Base-by-base conservation (phyloP, 1,140 invertebrate genomes). In the Steinernema feltiae region DNA sequence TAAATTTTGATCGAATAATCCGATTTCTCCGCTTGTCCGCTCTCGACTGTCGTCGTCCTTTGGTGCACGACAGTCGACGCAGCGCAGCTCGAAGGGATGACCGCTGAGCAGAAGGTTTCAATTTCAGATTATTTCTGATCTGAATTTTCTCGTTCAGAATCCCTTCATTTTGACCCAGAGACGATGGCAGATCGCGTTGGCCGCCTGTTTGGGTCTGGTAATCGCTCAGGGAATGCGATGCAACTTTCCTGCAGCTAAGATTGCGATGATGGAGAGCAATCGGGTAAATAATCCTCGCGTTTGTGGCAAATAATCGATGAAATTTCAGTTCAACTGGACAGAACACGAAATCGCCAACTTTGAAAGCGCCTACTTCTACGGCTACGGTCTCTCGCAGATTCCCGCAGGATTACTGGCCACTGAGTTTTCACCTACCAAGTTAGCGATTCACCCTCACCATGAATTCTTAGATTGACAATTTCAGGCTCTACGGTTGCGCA, bases 351-450 rank as follows among this genome's bases (percentile, higher is more conserved):
- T 94, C 1, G 92, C 91, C 1, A 90, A 92, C 24, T 92, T 98
- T 73, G 95, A 98, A 88, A 95, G 94, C 21, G 97, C 95, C 0
- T 98, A 98, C 87, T 98, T 98, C 88, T 96, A 93, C 91, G 97
- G 97, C 17, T 99, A 99, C 87, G 90, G 98, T 41, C 89, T 98
- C 21, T 98, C 97, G 0, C 97, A 99, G 89, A 93, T 99, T 32
- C 97, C 97, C 31, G 97, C 96, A 70, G 96, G 97, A 48, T 96
- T 97, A 87, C 89, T 98, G 71, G 95, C 96, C 17, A 94, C 94
- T 1, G 92, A 93, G 85, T 95, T 95, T 86, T 94, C 95, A 12
- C 95, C 97, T 2, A 98, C 97, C 87, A 92, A 89, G 91, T 63
- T n/a, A 21, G 53, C 24, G 53, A 3, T 63, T 41, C 7, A 27